Evolutionary conservation across 2,113 vertebrate genomes (phyloP).

Genomic region (Cololabis saira): DNA sequence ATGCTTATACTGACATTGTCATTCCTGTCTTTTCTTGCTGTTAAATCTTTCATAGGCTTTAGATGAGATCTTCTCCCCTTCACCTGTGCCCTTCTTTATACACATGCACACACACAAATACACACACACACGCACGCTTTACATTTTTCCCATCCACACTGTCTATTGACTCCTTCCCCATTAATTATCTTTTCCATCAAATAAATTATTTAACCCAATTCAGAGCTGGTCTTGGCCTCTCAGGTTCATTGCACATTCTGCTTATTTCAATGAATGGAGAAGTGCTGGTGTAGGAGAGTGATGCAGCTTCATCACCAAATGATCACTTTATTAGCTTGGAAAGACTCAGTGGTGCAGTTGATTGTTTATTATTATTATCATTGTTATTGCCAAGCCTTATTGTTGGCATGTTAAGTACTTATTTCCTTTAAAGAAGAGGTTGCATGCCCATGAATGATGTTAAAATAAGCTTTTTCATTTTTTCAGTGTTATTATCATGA

Average conservation of each 20-base stretch:
- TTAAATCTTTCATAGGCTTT: conserved; percentile 82
- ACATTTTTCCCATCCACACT: conserved; percentile 46
- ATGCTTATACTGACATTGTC: conserved; percentile 73
- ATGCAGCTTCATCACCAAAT: conserved; percentile 30
- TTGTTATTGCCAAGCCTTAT: too few species aligned
- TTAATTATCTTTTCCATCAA: conserved; percentile 81
- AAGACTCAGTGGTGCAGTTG: conserved; percentile 4
- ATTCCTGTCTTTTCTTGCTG: conserved; percentile 76
- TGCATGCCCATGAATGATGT: too few species aligned
- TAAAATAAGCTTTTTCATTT: too few species aligned
- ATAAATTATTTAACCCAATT: conserved; percentile 81
- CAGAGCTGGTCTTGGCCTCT: conserved; percentile 60
- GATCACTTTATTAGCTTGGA: not conserved
- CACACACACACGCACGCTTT: conserved; percentile 24
- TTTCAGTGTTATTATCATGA: too few species aligned
- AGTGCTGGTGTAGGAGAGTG: conserved; percentile 27
- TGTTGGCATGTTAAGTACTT: too few species aligned
- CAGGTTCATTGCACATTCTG: conserved; percentile 45
- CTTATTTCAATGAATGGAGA: conserved; percentile 45
- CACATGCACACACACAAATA: conserved; percentile 35
- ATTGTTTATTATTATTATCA: not conserved
- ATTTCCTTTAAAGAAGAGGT: too few species aligned
- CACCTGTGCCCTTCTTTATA: conserved; percentile 69
- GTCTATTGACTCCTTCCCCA: conserved; percentile 74
- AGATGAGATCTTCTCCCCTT: conserved; percentile 78